Evolutionary conservation across 23 tunicate species (phyloP), one percentile per base, ranked within the genome.

Genomic region (Phallusia fumigata): DNA sequence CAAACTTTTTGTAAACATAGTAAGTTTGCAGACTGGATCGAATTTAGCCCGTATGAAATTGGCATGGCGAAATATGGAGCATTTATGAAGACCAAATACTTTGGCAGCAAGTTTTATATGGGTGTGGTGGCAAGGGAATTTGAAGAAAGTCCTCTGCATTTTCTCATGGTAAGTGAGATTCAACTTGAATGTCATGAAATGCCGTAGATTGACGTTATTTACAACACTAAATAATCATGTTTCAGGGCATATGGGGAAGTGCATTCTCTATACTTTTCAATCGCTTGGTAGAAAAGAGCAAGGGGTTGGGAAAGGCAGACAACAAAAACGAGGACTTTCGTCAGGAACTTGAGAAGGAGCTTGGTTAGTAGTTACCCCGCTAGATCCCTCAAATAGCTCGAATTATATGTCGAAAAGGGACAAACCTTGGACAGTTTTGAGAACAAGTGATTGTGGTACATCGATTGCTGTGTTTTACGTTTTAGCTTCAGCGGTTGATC

Each of bases 231-330:
- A 58, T 3, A 58, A 58, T 6, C 16, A 15, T 74, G 0, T 84
- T 80, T 75, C 83, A 97, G 97, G 99, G 99, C 0, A 77, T 97
- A 11, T 97, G 99, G 99, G 99, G 99, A 36, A 88, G 95, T 64
- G 99, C 99, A 11, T 97, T 92, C 76, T 88, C 95, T 19, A 97
- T 97, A 33, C 47, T 97, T 5, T 88, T 97, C 52, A 90, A 97
- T 65, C 88, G 99, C 40, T 76, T 97, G 75, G 58, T 81, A 18
- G 94, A 89, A n/a, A 89, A 89, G 74, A 82, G 73, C 53, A 77
- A 92, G 13, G 74, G 83, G 5, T 24, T 32, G 24, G 84, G 52
- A 18, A 52, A 89, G 24, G 52, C 53, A 6, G 53, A 19, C 19
- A 24, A 35, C 31, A 52, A 80, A 32, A 65, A 72, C 33, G 89